phyloP scores from a whole-genome alignment of 1,140 invertebrate species.

The Mercenaria mercenaria region DNA sequence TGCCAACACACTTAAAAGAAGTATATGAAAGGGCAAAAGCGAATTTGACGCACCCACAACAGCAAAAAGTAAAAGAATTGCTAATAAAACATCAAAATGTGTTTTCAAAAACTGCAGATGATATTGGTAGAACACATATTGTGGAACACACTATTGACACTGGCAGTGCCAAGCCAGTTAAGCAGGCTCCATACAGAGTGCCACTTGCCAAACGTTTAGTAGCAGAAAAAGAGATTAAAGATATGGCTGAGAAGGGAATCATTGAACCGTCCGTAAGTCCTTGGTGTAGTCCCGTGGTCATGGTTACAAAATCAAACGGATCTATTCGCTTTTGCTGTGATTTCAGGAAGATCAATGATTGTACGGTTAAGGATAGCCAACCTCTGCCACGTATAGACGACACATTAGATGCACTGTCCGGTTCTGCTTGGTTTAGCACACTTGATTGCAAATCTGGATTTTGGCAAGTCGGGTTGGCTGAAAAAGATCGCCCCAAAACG shows the following conservation, averaged over 20 bases:
- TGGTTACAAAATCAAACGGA: slow-evolving; percentile 87
- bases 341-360: slow-evolving; percentile 64
- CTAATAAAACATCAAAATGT: background rate
- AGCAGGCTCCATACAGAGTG: too few relatives aligned
- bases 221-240: slow-evolving; percentile 63
- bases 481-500: background rate
- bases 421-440: background rate
- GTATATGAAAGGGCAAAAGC: background rate
- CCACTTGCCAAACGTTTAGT: slow-evolving; percentile 33
- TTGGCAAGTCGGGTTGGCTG: too few relatives aligned
- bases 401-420: background rate
- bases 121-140: background rate
- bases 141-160: slow-evolving; percentile 42
- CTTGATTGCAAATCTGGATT: too few relatives aligned
- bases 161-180: slow-evolving; percentile 7
- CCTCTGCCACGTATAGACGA: background rate
- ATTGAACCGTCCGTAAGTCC: slow-evolving; percentile 74
- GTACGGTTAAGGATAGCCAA: background rate
- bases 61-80: background rate
- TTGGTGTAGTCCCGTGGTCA: slow-evolving; percentile 75
- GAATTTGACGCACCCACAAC: background rate
- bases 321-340: too few relatives aligned
- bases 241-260: slow-evolving; percentile 68
- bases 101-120: background rate
- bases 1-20: background rate